Evolutionary conservation across 2,797 vertebrate species (phyloP).

Genomic region (Rhyacichthys aspro): DNA sequence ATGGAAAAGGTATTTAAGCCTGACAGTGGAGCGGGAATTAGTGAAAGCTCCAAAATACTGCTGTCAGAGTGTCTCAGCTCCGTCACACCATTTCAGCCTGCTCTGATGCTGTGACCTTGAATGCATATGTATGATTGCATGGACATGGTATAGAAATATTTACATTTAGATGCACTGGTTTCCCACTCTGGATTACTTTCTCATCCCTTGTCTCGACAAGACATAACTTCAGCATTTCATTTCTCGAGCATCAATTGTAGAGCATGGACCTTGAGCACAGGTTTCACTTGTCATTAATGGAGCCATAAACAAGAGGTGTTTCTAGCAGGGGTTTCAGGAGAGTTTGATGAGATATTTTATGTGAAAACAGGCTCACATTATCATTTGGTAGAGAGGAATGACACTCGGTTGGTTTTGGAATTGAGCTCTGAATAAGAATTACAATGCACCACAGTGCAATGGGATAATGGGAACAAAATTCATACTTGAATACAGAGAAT

Average conservation of each 20-base stretch:
- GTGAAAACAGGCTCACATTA: constrained; percentile 8
- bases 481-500: not conserved
- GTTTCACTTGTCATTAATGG: constrained; percentile 23
- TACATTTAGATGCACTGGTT: constrained; percentile 64
- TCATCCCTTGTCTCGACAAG: constrained; percentile 26
- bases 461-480: not conserved
- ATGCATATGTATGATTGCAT: constrained; percentile 72
- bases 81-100: constrained; percentile 47
- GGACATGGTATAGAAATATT: constrained; percentile 60
- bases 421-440: constrained; percentile 7
- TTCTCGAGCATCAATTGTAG: constrained; percentile 28
- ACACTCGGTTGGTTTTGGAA: constrained; percentile 19
- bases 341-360: constrained; percentile 7
- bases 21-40: constrained; percentile 68
- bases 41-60: constrained; percentile 64
- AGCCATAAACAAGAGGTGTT: constrained; percentile 25
- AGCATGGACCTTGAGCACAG: not conserved
- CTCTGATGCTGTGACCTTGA: constrained; percentile 63
- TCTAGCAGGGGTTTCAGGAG: constrained; percentile 17
- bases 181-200: constrained; percentile 26
- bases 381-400: constrained; percentile 12
- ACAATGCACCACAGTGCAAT: not conserved
- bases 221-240: constrained; percentile 40
- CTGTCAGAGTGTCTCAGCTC: constrained; percentile 64
- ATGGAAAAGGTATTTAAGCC: constrained; percentile 73